A percentile compares a stretch with the other conserved stretches of the same genome.
Conservation (phyloP, 2,797 vertebrate genomes). For the Manis javanica region DNA sequence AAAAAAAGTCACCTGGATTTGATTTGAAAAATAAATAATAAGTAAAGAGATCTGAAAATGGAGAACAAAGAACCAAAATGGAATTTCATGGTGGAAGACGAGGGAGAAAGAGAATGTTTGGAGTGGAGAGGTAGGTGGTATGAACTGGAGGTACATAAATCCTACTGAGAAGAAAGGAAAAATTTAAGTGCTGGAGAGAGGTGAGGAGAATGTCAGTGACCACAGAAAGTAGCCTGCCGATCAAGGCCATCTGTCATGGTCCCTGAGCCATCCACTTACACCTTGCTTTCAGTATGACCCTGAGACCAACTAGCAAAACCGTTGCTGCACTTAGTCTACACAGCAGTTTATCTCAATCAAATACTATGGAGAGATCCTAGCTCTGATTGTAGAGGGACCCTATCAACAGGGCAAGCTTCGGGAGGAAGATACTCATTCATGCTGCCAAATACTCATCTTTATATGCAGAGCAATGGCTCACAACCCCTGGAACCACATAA, state of each 20-base stretch:
- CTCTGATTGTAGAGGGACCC: background rate
- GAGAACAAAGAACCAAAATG: background rate
- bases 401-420: background rate
- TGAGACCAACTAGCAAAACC: background rate
- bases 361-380: background rate
- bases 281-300: background rate
- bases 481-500: background rate
- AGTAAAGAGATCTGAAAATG: background rate
- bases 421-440: background rate
- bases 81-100: background rate
- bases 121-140: background rate
- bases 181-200: background rate
- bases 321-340: background rate
- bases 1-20: background rate
- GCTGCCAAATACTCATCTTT: background rate
- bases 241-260: background rate
- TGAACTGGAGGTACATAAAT: background rate
- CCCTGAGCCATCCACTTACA: background rate
- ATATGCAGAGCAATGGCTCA: background rate
- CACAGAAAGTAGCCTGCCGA: background rate
- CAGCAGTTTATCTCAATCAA: background rate
- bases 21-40: background rate
- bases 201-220: background rate
- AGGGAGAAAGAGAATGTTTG: too few relatives aligned
- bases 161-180: background rate